phyloP scores from a whole-genome alignment of 2,113 vertebrate species.

The Boleophthalmus pectinirostris region DNA sequence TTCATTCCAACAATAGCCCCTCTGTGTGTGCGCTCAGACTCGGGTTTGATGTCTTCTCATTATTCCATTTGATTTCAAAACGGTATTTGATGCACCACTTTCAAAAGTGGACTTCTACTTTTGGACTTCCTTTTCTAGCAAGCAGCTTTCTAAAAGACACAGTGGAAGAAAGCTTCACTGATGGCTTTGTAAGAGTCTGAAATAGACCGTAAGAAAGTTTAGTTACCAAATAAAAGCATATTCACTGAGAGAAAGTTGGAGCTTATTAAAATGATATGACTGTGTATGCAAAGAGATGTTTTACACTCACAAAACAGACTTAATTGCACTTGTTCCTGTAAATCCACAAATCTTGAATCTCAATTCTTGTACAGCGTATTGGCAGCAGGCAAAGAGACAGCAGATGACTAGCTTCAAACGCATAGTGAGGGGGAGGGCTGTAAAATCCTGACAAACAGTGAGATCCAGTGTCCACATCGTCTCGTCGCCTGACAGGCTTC shows the following conservation, averaged over 20 bases:
- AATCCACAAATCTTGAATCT: slow-evolving; percentile 74
- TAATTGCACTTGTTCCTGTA: slow-evolving; percentile 76
- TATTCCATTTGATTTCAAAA: slow-evolving; percentile 61
- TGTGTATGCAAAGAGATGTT: slow-evolving; percentile 67
- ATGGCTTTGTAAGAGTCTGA: slow-evolving; percentile 52
- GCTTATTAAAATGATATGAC: slow-evolving; percentile 78
- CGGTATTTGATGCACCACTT: slow-evolving; percentile 52
- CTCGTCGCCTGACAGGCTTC: slow-evolving; percentile 75
- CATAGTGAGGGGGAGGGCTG: slow-evolving; percentile 68
- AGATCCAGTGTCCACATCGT: slow-evolving; percentile 74
- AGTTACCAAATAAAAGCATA: slow-evolving; percentile 65
- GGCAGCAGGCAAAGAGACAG: slow-evolving; percentile 72
- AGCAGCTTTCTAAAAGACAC: slow-evolving; percentile 28
- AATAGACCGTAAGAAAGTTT: slow-evolving; percentile 56
- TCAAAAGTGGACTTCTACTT: slow-evolving; percentile 36
- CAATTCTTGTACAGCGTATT: slow-evolving; percentile 68
- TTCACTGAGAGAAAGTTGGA: slow-evolving; percentile 60
- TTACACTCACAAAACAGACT: slow-evolving; percentile 73
- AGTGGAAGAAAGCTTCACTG: slow-evolving; percentile 25
- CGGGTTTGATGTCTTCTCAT: slow-evolving; percentile 48
- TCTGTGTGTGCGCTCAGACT: slow-evolving; percentile 36
- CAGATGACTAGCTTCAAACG: slow-evolving; percentile 72
- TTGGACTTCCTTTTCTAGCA: slow-evolving; percentile 21
- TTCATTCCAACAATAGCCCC: slow-evolving; percentile 42
- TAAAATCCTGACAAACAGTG: slow-evolving; percentile 78